phyloP scores from a whole-genome alignment of 2,113 vertebrate genomes.

The Anser cygnoides region DNA sequence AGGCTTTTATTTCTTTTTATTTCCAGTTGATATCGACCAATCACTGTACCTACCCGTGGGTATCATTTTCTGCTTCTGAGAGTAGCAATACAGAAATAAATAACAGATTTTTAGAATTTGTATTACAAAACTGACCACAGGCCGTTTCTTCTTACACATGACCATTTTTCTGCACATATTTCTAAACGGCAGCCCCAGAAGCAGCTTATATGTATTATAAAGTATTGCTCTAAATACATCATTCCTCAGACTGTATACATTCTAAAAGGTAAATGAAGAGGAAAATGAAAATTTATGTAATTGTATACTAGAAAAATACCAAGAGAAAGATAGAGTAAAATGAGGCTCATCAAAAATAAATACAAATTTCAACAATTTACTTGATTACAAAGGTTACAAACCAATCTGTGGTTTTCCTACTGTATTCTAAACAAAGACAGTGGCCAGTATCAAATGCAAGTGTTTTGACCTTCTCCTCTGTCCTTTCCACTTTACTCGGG shows the following conservation, averaged over 20 bases:
- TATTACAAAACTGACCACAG: conserved; percentile 13
- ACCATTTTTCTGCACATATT: neutral
- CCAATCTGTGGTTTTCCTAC: neutral
- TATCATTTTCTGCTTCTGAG: neutral
- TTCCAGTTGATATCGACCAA: conserved; percentile 38
- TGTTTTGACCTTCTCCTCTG: neutral
- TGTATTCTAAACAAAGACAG: neutral
- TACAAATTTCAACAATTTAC: neutral
- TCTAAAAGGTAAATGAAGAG: conserved; percentile 1
- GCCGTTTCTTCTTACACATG: neutral
- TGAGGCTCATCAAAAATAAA: neutral
- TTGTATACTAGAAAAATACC: neutral
- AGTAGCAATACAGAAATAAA: conserved; percentile 15
- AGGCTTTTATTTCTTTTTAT: conserved; percentile 40
- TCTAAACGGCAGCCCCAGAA: neutral
- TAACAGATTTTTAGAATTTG: conserved; percentile 17
- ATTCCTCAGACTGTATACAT: neutral
- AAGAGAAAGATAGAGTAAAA: neutral
- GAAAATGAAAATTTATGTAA: neutral
- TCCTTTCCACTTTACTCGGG: neutral
- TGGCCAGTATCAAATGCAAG: neutral
- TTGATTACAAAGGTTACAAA: neutral
- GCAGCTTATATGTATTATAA: neutral
- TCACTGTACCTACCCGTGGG: neutral
- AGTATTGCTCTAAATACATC: neutral